A percentile compares a stretch with the other conserved stretches of the same genome.
phyloP scores from a whole-genome alignment of 2,797 vertebrate species.

The Spatula versicolor region DNA sequence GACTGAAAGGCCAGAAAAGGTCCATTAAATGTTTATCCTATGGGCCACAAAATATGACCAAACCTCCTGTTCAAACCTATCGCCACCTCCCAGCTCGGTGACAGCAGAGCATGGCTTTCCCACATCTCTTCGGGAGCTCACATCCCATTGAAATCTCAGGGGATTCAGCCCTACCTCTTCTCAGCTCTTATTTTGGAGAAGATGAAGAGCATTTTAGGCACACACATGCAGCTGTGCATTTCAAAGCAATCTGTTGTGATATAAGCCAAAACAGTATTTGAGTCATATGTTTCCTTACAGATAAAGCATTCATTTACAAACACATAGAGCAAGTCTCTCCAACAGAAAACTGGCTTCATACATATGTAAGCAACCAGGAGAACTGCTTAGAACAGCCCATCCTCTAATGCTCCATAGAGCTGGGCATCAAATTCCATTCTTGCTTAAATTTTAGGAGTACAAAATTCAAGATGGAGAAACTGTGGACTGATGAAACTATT shows the following conservation, averaged over 20 bases:
- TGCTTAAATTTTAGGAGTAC: not conserved
- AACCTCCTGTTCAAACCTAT: not conserved
- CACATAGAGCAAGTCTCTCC: not conserved
- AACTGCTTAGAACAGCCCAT: not conserved
- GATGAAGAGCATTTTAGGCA: not conserved
- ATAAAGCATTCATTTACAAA: conserved; percentile 39
- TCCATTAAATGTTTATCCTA: not conserved
- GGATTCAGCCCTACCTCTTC: not conserved
- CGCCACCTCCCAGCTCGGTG: not conserved
- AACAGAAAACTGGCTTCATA: conserved; percentile 23
- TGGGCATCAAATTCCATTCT: not conserved
- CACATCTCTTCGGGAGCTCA: not conserved
- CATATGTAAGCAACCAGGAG: not conserved
- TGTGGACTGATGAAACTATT: not conserved
- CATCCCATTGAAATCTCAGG: not conserved
- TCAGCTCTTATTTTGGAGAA: conserved; percentile 10
- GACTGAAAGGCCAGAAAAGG: not conserved
- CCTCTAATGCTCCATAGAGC: not conserved
- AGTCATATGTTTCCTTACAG: conserved; percentile 12
- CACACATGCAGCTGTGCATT: conserved; percentile 26
- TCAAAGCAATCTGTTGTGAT: conserved; percentile 44
- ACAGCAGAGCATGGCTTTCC: not conserved
- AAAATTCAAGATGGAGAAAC: not conserved
- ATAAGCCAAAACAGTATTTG: conserved; percentile 40
- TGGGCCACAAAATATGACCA: not conserved